A percentile compares a stretch with the other conserved stretches of the same genome.
phyloP scores from a whole-genome alignment of 2,888 invertebrate genomes.

The Malachius bipustulatus region DNA sequence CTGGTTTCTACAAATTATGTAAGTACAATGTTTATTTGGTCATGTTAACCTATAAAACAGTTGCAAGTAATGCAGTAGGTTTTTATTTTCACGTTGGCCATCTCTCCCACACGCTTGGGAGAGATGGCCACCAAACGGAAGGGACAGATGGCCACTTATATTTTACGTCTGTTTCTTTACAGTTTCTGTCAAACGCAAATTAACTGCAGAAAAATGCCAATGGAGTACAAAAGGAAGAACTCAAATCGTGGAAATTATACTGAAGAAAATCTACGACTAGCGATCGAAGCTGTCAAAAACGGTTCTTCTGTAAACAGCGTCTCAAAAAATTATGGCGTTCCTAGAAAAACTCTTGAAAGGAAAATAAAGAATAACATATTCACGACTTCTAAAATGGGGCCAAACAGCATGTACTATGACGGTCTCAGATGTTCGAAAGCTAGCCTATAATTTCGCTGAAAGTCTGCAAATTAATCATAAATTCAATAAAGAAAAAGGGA shows the following conservation, averaged over 20 bases:
- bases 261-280: slow-evolving; percentile 9
- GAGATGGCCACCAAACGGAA: slow-evolving; percentile 10
- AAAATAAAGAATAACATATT: slow-evolving; percentile 8
- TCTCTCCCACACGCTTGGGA: slow-evolving; percentile 11
- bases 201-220: slow-evolving; percentile 13
- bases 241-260: slow-evolving; percentile 9
- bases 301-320: slow-evolving; percentile 9
- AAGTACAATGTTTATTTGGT: slow-evolving; percentile 7
- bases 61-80: slow-evolving; percentile 8
- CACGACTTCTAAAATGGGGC: slow-evolving; percentile 11
- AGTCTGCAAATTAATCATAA: slow-evolving; percentile 18
- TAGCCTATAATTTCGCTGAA: slow-evolving; percentile 11
- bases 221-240: slow-evolving; percentile 10
- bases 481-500: slow-evolving; percentile 22
- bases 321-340: slow-evolving; percentile 9
- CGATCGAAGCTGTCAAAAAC: slow-evolving; percentile 12
- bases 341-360: slow-evolving; percentile 11
- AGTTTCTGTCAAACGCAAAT: slow-evolving; percentile 8
- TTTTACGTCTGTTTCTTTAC: slow-evolving; percentile 5
- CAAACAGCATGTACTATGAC: slow-evolving; percentile 9
- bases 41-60: slow-evolving; percentile 9
- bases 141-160: slow-evolving; percentile 12
- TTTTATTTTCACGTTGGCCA: slow-evolving; percentile 12
- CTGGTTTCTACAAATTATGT: slow-evolving; percentile 8
- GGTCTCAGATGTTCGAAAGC: slow-evolving; percentile 8